A percentile compares a stretch with the other conserved stretches of the same genome.
phyloP scores from a whole-genome alignment of 2,113 vertebrate species.

The Herpailurus yagouaroundi region DNA sequence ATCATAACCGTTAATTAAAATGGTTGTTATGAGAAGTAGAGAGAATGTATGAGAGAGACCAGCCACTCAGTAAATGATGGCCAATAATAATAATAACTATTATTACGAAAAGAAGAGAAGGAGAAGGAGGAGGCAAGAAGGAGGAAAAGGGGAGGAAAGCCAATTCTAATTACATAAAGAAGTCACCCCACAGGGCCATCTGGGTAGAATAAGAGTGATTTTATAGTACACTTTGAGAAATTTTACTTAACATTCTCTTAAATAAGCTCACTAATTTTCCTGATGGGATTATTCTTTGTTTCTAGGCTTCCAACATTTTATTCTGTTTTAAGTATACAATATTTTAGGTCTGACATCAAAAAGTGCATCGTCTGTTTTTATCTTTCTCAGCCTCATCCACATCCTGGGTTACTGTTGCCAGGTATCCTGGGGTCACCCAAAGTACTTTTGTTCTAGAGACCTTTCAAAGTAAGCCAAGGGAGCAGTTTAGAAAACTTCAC shows the following conservation, averaged over 20 bases:
- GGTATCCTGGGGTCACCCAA: slow-evolving; percentile 88
- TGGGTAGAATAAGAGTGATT: slow-evolving; percentile 16
- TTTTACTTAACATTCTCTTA: slow-evolving; percentile 28
- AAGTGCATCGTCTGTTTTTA: slow-evolving; percentile 67
- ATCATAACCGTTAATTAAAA: neutral
- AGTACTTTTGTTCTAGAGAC: slow-evolving; percentile 87
- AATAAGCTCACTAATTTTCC: slow-evolving; percentile 29
- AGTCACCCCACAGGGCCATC: slow-evolving; percentile 5
- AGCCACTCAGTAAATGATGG: neutral
- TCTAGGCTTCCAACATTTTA: slow-evolving; percentile 49
- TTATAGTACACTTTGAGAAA: slow-evolving; percentile 41
- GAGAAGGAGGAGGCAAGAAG: neutral
- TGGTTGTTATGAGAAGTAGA: neutral
- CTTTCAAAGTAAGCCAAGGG: slow-evolving; percentile 89
- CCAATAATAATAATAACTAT: neutral
- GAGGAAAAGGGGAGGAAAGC: neutral
- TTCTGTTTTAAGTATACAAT: slow-evolving; percentile 56
- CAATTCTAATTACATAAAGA: slow-evolving; percentile 32
- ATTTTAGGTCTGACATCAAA: slow-evolving; percentile 72
- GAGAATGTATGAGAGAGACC: neutral
- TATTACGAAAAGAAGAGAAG: neutral
- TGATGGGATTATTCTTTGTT: slow-evolving; percentile 50
- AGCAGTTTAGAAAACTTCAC: slow-evolving; percentile 90
- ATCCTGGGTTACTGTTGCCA: slow-evolving; percentile 85
- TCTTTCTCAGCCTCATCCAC: slow-evolving; percentile 77